Base-by-base conservation (phyloP, 2,797 vertebrate genomes). In the Hephaestus fuliginosus region DNA sequence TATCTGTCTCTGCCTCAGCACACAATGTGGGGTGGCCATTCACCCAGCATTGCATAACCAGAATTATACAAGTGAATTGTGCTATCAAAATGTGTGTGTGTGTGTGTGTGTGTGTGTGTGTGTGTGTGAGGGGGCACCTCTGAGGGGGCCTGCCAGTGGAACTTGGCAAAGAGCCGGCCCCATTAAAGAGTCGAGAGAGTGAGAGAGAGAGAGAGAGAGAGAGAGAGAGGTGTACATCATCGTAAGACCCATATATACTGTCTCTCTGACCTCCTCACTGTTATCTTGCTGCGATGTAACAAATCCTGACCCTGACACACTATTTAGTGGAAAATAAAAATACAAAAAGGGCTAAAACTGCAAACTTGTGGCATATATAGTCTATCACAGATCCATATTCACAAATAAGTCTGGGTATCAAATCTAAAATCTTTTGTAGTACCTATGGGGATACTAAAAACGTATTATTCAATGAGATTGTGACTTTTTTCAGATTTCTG, bases 1-100 rank as follows among this genome's bases (percentile, higher is more conserved):
- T 30, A 28, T 69, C 78, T 61, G 39, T 84, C 83, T 88, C 88
- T 86, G 84, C 91, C 84, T 90, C 89, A 86, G 82, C 22, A 79
- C 83, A 93, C 91, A 92, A 88, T 88, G 84, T 69, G 61, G 83
- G 89, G 86, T 86, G 77, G 83, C 91, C 86, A 88, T 93, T 94
- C 91, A 91, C 82, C 76, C 78, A 70, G 63, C 74, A 91, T 95
- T 95, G 93, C 93, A 82, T 94, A 94, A 95, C 91, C 81, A 75
- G 76, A 92, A 90, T 92, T 90, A 93, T 90, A 93, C 92, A 93
- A 94, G 91, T 83, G 88, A 86, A 83, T 73, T 90, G 84, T 84
- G 90, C 88, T 80, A 84, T 91, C 79, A 77, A 81, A 86, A 66
- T 81, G 66, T 86, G 86, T 82, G 75, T 87, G 80, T 68, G 71